phyloP scores from a whole-genome alignment of 2,888 invertebrate species.

The Caenorhabditis zanzibari region DNA sequence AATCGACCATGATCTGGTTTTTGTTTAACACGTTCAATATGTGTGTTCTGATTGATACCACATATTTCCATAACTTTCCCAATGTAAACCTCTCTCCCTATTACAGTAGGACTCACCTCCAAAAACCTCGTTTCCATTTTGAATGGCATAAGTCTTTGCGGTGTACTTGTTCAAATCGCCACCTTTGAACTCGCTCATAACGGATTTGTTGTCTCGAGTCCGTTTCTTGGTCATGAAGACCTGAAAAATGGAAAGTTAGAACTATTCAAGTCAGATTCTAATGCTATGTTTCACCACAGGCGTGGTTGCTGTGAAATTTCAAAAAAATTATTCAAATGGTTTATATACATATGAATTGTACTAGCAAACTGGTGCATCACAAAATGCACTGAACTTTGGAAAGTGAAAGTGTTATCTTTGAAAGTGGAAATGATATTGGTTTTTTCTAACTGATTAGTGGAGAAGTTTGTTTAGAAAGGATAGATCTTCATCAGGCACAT shows the following conservation, averaged over 20 bases:
- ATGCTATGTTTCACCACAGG: neutral
- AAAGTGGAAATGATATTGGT: conserved; percentile 5
- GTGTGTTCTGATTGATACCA: neutral
- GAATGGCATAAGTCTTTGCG: conserved; percentile 81
- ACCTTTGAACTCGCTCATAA: conserved; percentile 81
- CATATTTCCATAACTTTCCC: neutral
- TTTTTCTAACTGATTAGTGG: conserved; percentile 23
- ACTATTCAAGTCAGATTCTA: conserved; percentile 5
- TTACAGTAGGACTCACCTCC: conserved; percentile 81
- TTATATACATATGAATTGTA: neutral
- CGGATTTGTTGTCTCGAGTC: conserved; percentile 79
- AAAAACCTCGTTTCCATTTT: conserved; percentile 83
- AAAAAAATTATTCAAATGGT: neutral
- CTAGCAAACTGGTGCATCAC: conserved; percentile 16
- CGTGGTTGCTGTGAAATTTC: conserved; percentile 5
- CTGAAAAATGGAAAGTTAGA: conserved; percentile 72
- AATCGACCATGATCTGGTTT: neutral
- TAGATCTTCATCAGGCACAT: conserved; percentile 55
- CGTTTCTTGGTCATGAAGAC: conserved; percentile 83
- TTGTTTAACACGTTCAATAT: neutral
- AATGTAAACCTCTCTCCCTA: too few relatives aligned
- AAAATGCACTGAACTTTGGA: conserved; percentile 23
- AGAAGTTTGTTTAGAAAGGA: conserved; percentile 35
- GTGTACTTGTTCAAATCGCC: conserved; percentile 83
- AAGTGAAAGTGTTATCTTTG: conserved; percentile 19